Base-by-base conservation (phyloP, 92 coral and sea anemone species). In the Epizoanthus scotinus region DNA sequence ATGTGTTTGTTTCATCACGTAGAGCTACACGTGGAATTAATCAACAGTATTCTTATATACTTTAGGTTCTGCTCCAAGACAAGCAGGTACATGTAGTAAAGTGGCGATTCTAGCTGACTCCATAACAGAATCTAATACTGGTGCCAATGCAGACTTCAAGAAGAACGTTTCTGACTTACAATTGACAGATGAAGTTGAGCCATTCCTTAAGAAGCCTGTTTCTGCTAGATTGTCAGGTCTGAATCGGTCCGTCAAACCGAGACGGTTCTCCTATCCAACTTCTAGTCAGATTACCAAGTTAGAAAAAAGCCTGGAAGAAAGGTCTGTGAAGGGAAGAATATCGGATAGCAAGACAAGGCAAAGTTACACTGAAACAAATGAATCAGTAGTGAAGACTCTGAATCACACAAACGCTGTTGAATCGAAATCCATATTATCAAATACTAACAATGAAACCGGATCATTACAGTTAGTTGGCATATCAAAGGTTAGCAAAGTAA, bases 261-360 rank as follows among this genome's bases (percentile, higher is more conserved):
- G 88, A 22, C 80, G 87, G 47, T 89, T 92, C 62, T 87, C 85
- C 4, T 82, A 89, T 70, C 89, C 97, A 26, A 71, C 70, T 3
- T 40, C 85, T 19, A 83, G 81, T 50, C 85, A 66, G 53, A 67
- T 78, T 17, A 18, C 58, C 18, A 71, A 79, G 22, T 20, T 54
- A 26, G 62, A 64, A 40, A 67, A 69, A 54, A 18, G 18, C 5
- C 49, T 36, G 19, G 3, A 10, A 70, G 57, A 64, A 64, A 64
- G 29, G 2, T 3, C 69, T 29, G 18, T 4, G 28, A 38, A 20
- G 36, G 68, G 36, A 25, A 18, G 21, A 58, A 40, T 58, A 75
- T 59, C 81, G 25, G 68, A 75, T 24, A 42, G 7, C 17, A 60
- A 60, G 40, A 19, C 67, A 34, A 58, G 63, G 13, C 21, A 6